Conservation (phyloP, 2,888 invertebrate species). For the Coremacera marginata region DNA sequence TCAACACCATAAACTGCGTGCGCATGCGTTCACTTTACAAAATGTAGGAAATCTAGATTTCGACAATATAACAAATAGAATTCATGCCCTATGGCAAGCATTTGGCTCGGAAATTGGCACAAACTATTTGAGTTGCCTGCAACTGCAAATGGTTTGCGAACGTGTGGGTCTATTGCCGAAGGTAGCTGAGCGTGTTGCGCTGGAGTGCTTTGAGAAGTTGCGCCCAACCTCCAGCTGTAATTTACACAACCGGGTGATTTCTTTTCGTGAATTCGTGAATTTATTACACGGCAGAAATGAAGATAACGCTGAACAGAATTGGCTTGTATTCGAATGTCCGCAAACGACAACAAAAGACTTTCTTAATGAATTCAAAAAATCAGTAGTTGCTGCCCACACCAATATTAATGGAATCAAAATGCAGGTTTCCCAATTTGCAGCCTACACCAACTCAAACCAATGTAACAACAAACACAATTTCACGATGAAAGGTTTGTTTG, state of each 20-base stretch:
- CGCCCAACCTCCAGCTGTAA: slow-evolving; percentile 65
- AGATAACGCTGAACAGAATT: background rate
- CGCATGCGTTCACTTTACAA: slow-evolving; percentile 36
- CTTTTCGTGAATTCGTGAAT: slow-evolving; percentile 76
- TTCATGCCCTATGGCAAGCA: slow-evolving; percentile 76
- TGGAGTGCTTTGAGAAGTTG: slow-evolving; percentile 77
- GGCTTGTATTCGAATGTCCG: background rate
- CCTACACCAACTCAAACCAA: background rate
- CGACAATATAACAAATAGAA: slow-evolving; percentile 71
- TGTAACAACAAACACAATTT: slow-evolving; percentile 17
- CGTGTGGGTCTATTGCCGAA: slow-evolving; percentile 75
- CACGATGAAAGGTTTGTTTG: slow-evolving; percentile 28
- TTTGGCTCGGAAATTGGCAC: slow-evolving; percentile 56
- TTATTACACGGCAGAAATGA: slow-evolving; percentile 71
- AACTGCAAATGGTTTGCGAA: slow-evolving; percentile 72
- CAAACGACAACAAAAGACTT: background rate
- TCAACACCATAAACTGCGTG: slow-evolving; percentile 27
- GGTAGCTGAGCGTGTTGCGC: slow-evolving; percentile 75
- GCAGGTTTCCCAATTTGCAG: background rate
- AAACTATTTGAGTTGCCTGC: slow-evolving; percentile 73
- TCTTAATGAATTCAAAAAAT: slow-evolving; percentile 23
- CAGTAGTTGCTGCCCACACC: slow-evolving; percentile 25
- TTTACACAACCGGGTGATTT: slow-evolving; percentile 68
- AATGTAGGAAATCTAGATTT: slow-evolving; percentile 65
- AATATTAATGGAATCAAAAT: slow-evolving; percentile 36